Evolutionary conservation across 2,113 vertebrate genomes (phyloP).

Genomic region (Salvelinus sp.): DNA sequence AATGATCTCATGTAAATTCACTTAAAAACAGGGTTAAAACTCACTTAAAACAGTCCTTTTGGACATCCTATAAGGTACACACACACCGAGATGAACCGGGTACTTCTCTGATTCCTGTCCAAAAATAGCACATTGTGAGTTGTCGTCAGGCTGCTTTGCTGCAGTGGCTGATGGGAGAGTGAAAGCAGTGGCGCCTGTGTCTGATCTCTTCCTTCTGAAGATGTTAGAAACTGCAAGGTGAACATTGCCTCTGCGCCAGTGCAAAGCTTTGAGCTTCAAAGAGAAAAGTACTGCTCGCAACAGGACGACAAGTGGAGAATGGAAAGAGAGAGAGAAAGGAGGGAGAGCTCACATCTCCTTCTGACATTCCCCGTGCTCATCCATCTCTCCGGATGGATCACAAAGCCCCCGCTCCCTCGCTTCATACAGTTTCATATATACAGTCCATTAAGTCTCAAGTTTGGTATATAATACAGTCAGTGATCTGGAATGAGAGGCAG

Average conservation of each 20-base stretch:
- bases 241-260: background rate
- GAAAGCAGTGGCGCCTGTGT: too few species aligned
- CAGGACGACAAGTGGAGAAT: background rate
- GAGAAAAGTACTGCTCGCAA: slow-evolving; percentile 14
- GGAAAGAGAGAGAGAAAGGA: background rate
- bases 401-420: slow-evolving; percentile 5
- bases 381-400: slow-evolving; percentile 32
- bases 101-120: background rate
- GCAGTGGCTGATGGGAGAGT: background rate
- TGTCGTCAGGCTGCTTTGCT: background rate
- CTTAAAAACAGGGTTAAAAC: background rate
- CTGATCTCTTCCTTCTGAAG: slow-evolving; percentile 4
- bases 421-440: background rate
- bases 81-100: background rate
- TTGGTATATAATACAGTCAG: too few species aligned
- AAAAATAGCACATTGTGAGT: background rate
- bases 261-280: background rate
- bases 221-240: slow-evolving; percentile 8
- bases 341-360: slow-evolving; percentile 24
- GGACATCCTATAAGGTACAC: background rate
- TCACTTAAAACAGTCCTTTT: background rate
- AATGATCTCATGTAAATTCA: too few species aligned
- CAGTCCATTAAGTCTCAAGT: too few species aligned
- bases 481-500: too few species aligned
- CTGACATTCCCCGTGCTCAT: slow-evolving; percentile 45